A percentile compares a stretch with the other conserved stretches of the same genome.
These are phyloP conservation scores for Heliconius cydno DNA, from an alignment of 2,888 invertebrate genomes.

Conservation along the genomic window DNA sequence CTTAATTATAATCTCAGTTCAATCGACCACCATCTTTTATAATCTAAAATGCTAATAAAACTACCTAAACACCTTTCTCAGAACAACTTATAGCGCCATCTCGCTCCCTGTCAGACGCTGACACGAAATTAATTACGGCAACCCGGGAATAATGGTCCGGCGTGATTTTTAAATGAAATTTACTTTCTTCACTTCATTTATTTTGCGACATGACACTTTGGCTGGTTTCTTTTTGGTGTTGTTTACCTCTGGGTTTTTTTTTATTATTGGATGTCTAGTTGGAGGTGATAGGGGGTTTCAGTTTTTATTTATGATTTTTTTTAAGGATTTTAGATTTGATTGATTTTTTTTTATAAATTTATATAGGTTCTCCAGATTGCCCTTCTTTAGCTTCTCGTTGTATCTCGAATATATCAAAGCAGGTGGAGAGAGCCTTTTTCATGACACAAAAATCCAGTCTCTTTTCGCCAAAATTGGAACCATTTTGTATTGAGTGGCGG, in stretches of 20 bases:
- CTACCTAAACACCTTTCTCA: conserved; percentile 55
- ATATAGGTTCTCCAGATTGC: too few species aligned
- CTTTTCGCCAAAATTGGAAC: too few species aligned
- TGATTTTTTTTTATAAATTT: too few species aligned
- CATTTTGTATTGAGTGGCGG: too few species aligned
- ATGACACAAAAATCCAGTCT: too few species aligned
- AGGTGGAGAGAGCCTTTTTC: too few species aligned
- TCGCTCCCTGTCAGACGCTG: conserved; percentile 78
- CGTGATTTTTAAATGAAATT: conserved; percentile 83
- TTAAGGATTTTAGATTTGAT: too few species aligned
- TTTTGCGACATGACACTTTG: conserved; percentile 81
- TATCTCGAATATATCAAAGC: too few species aligned
- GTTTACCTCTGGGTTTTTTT: conserved; percentile 59
- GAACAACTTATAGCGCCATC: conserved; percentile 52
- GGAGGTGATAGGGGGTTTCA: background rate
- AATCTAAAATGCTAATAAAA: conserved; percentile 81
- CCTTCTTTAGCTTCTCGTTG: too few species aligned
- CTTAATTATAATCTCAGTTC: background rate
- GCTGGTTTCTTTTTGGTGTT: conserved; percentile 51
- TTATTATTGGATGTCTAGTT: background rate
- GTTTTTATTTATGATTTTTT: background rate
- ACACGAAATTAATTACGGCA: conserved; percentile 83
- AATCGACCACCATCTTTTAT: conserved; percentile 46
- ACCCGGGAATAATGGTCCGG: conserved; percentile 79
- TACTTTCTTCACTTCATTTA: conserved; percentile 82